Base-by-base conservation (phyloP, 2,888 invertebrate genomes). In the Diarsia dahlii region DNA sequence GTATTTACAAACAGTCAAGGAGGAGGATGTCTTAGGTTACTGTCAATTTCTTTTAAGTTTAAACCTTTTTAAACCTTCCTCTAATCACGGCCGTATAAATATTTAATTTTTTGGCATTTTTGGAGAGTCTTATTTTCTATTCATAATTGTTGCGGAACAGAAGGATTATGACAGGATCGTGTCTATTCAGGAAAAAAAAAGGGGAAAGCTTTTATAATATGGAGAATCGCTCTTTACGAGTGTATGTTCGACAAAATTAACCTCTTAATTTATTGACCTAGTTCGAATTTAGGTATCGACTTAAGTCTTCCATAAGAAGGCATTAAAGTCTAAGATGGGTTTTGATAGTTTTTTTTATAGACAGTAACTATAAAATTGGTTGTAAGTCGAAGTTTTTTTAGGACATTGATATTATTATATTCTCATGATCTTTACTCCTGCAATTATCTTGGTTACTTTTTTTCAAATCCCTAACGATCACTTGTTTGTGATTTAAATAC, bases 391-490 rank as follows among this genome's bases (percentile, higher is more conserved):
- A 15, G 45, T 12, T 64, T 65, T 58, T 58, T 62, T 45, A 13
- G 8, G 23, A n/a, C 2, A 46, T 71, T 28, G 54, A 28, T 28
- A 45, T 23, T 45, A 64, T 71, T 45, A 12, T 48, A 65, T 15
- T 28, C n/a, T 34, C 20, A 45, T 71, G 48, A 54, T 50, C 68
- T 72, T 48, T 69, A 72, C 3, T 46, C n/a, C 20, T 79, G 60
- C 70, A 70, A 82, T 82, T 70, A 78, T 70, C 15, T 64, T 48
- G 34, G n/a, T 23, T 23, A 45, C 71, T 78, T 66, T 69, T 18
- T 63, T 20, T 15, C 28, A 28, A 15, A 58, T 20, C 9, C 18
- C 50, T 67, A 78, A 79, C 45, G 71, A 78, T 46, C 46, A 39
- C 56, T 79, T 75, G 56, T 76, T 65, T 73, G 23, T 28, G 23